phyloP scores from a whole-genome alignment of 2,797 vertebrate species.

The Capromys pilorides region DNA sequence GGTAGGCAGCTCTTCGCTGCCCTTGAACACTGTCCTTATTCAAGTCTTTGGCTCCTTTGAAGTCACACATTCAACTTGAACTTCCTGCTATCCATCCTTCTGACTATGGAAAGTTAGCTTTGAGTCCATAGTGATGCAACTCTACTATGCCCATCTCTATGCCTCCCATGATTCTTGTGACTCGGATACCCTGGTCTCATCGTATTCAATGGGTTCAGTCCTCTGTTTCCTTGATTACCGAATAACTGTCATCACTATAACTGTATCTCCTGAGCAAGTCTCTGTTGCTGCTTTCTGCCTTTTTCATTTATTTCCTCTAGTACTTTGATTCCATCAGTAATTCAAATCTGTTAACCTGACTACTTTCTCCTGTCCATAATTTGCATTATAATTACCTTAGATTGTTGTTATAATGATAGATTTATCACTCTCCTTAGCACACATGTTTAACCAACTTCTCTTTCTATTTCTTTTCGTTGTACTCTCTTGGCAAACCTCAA shows the following conservation, averaged over 20 bases:
- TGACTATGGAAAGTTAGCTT: neutral
- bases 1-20: neutral
- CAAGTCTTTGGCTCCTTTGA: neutral
- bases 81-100: neutral
- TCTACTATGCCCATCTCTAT: neutral
- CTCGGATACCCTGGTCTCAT: neutral
- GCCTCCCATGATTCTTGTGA: neutral
- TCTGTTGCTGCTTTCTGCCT: neutral
- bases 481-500: neutral
- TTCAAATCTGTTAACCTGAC: neutral
- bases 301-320: conserved; percentile 1
- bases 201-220: neutral
- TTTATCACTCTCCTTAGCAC: neutral
- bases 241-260: neutral
- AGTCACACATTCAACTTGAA: neutral
- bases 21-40: neutral
- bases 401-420: neutral
- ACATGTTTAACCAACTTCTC: neutral
- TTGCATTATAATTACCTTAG: neutral
- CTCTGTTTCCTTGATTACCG: neutral
- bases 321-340: neutral
- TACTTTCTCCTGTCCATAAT: neutral
- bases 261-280: neutral
- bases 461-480: neutral
- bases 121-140: neutral